Conservation (phyloP, 2,888 invertebrate genomes). For the Cacoxenus indagator region DNA sequence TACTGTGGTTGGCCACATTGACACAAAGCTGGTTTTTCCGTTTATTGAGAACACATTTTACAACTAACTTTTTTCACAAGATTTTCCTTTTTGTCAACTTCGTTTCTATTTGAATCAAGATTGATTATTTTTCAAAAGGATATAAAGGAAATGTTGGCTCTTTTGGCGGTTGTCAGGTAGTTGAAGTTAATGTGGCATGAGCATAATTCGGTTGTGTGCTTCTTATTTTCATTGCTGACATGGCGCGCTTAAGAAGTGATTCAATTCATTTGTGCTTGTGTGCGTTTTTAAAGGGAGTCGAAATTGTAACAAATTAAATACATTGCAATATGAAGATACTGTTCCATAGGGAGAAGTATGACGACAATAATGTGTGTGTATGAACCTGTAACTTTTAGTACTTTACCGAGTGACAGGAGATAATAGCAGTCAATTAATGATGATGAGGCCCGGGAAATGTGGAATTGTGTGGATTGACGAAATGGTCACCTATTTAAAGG, state of each 20-base stretch:
- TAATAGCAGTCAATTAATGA: too few relatives aligned
- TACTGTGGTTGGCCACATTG: neutral
- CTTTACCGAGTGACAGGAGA: too few relatives aligned
- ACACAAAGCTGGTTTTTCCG: neutral
- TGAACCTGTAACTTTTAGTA: neutral
- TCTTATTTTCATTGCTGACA: neutral
- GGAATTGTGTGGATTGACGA: too few relatives aligned
- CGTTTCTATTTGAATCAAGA: too few relatives aligned
- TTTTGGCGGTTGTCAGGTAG: neutral
- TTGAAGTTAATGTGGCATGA: constrained; percentile 8
- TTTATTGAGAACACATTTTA: neutral
- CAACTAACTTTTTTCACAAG: neutral
- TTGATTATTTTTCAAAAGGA: neutral
- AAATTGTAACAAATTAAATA: constrained; percentile 8
- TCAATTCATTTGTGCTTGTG: constrained; percentile 2
- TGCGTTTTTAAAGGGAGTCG: neutral
- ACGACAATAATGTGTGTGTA: too few relatives aligned
- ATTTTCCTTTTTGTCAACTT: neutral
- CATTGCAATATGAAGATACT: too few relatives aligned
- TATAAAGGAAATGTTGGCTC: neutral
- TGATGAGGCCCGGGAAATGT: too few relatives aligned
- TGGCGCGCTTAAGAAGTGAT: neutral
- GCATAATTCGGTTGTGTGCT: neutral
- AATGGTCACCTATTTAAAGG: too few relatives aligned
- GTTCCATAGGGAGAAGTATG: too few relatives aligned